Percentiles rank a stretch among this genome's conserved stretches.
Evolutionary conservation across 2,797 vertebrate species (phyloP).

Genomic region (Ambastaia sidthimunki): DNA sequence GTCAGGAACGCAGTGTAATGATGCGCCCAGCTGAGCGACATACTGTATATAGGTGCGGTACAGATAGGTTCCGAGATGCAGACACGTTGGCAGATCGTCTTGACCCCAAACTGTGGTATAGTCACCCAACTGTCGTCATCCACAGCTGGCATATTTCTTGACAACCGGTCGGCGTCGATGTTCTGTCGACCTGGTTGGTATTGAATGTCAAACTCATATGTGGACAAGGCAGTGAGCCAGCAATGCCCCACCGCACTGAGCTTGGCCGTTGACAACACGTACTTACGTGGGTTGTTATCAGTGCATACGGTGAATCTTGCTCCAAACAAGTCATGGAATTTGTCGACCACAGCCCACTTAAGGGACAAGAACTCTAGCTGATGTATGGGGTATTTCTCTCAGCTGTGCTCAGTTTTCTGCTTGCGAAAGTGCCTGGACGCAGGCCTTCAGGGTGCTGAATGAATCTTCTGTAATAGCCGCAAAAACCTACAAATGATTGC

Average conservation of each 20-base stretch:
- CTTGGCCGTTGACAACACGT: no score
- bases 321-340: no score
- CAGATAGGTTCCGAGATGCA: neutral
- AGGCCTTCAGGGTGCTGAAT: neutral
- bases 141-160: neutral
- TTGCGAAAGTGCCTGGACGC: no score
- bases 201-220: neutral
- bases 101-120: conserved; percentile 23
- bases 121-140: conserved; percentile 13
- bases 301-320: neutral
- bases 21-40: conserved; percentile 35
- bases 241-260: no score
- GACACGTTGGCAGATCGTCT: conserved; percentile 20
- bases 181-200: conserved; percentile 31
- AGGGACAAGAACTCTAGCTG: no score
- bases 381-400: neutral
- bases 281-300: no score
- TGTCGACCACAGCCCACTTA: no score
- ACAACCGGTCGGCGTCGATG: conserved; percentile 36
- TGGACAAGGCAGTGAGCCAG: neutral
- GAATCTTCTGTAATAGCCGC: conserved; percentile 31
- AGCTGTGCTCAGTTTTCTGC: neutral
- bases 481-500: conserved; percentile 29
- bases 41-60: neutral
- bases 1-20: conserved; percentile 19